These are phyloP conservation scores for Manacus vitellinus DNA, from an alignment of 2,113 vertebrate species.

Conservation along the genomic window DNA sequence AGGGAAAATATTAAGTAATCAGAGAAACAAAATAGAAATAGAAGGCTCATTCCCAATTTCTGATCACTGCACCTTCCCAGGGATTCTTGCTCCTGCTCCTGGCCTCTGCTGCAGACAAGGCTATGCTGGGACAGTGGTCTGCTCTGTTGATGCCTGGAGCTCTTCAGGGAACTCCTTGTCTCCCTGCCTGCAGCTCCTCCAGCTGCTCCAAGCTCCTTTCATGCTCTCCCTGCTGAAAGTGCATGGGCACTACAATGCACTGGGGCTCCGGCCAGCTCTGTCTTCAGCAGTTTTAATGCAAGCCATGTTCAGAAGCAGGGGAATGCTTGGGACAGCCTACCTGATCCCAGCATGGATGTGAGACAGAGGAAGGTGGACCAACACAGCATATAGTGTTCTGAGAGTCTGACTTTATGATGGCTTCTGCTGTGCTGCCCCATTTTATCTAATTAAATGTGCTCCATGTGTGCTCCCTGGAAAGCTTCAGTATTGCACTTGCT, in stretches of 20 bases:
- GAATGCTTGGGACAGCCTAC: background rate
- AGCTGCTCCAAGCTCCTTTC: background rate
- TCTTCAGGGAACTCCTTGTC: background rate
- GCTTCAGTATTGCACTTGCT: background rate
- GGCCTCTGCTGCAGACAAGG: background rate
- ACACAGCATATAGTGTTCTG: fast-evolving
- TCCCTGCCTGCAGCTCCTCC: background rate
- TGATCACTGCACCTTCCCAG: background rate
- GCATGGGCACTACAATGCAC: background rate
- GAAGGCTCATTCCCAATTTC: background rate
- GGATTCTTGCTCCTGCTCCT: background rate
- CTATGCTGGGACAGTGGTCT: background rate
- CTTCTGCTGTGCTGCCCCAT: background rate
- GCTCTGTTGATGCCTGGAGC: background rate
- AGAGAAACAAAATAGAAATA: background rate
- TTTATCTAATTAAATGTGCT: background rate
- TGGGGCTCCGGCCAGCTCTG: background rate
- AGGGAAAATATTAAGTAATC: background rate
- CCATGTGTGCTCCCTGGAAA: background rate
- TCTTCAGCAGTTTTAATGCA: background rate
- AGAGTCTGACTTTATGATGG: background rate
- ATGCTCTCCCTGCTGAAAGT: background rate
- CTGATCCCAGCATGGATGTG: background rate
- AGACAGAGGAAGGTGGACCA: fast-evolving
- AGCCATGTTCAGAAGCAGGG: background rate